Conservation (phyloP, 2,888 invertebrate species). For the Ceriagrion tenellum region DNA sequence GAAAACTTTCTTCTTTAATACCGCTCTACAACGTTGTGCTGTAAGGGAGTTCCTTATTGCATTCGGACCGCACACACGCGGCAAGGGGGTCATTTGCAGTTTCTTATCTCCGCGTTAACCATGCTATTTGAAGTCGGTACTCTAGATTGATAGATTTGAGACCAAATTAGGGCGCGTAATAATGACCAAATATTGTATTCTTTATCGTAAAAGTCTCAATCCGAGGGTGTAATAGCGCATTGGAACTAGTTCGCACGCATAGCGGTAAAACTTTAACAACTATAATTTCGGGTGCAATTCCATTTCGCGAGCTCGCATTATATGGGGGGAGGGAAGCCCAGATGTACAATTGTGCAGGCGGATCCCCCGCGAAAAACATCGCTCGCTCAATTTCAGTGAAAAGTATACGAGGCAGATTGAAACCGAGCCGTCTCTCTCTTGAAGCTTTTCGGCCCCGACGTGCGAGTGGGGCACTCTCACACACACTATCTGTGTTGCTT, state of each 20-base stretch:
- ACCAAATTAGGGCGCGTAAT: not conserved
- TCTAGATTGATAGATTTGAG: not conserved
- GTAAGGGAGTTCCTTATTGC: not conserved
- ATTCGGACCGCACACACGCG: not conserved
- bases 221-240: slow-evolving; percentile 6
- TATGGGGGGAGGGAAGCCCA: not conserved
- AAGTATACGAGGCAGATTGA: slow-evolving; percentile 45
- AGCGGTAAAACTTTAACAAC: slow-evolving; percentile 58
- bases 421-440: not conserved
- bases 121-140: not conserved
- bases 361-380: slow-evolving; percentile 19
- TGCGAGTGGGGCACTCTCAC: not conserved
- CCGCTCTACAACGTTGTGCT: not conserved
- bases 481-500: not conserved
- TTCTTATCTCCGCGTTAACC: not conserved
- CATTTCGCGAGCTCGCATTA: slow-evolving; percentile 42
- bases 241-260: slow-evolving; percentile 26
- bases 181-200: slow-evolving; percentile 3
- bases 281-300: slow-evolving; percentile 53
- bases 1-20: not conserved
- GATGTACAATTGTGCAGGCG: slow-evolving; percentile 58
- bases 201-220: not conserved
- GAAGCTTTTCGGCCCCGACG: not conserved
- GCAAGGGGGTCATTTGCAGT: not conserved
- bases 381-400: slow-evolving; percentile 33